phyloP scores from a whole-genome alignment of 2,113 vertebrate genomes.

The Fulmarus glacialis region DNA sequence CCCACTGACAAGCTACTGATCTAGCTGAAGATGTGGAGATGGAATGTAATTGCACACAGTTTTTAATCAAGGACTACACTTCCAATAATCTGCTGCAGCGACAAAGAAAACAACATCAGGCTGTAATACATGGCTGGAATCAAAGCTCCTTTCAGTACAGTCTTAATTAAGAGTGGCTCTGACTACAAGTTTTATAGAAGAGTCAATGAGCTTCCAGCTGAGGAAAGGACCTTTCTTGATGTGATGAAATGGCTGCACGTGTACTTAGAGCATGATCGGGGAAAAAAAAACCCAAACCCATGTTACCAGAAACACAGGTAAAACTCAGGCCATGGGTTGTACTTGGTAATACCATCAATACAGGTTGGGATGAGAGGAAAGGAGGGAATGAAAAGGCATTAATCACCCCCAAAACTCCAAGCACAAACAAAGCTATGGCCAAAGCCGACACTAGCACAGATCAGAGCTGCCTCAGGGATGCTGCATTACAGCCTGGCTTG shows the following conservation, averaged over 20 bases:
- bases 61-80: slow-evolving; percentile 51
- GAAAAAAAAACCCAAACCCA: background rate
- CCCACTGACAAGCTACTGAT: slow-evolving; percentile 37
- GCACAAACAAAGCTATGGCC: background rate
- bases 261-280: background rate
- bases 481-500: background rate
- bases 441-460: background rate
- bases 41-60: slow-evolving; percentile 31
- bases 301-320: background rate
- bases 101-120: slow-evolving; percentile 18
- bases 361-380: background rate
- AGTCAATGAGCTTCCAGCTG: slow-evolving; percentile 15
- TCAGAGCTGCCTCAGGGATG: background rate
- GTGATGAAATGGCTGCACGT: background rate
- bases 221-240: background rate
- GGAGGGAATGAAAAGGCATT: background rate
- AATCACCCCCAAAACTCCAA: background rate
- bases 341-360: background rate
- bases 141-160: slow-evolving; percentile 19
- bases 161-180: slow-evolving; percentile 55
- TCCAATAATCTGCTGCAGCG: slow-evolving; percentile 1
- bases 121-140: slow-evolving; percentile 25
- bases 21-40: background rate
- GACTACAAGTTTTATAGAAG: background rate
- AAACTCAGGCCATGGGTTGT: background rate